A percentile compares a stretch with the other conserved stretches of the same genome.
Conservation (phyloP, 2,113 vertebrate genomes). For the Protomyctophum bolini region DNA sequence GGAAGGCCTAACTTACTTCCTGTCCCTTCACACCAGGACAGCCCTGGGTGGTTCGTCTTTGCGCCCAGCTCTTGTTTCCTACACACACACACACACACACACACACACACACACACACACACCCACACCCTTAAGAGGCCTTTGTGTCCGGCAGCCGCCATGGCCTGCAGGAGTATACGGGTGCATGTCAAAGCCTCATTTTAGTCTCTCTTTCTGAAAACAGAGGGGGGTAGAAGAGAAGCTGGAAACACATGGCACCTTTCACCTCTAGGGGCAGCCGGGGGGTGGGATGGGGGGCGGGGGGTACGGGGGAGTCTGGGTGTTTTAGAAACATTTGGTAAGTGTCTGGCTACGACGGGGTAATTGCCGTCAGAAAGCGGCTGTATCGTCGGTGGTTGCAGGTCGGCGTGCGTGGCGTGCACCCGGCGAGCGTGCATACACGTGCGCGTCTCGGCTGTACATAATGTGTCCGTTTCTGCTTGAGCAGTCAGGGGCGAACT, state of each 20-base stretch:
- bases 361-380: slow-evolving; percentile 22
- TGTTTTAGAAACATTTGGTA: slow-evolving; percentile 59
- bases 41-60: too few species aligned
- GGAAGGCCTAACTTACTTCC: too few species aligned
- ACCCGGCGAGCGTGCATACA: too few species aligned
- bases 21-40: too few species aligned
- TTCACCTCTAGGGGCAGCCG: slow-evolving; percentile 61
- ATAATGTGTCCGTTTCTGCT: too few species aligned
- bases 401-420: too few species aligned
- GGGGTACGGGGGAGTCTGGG: slow-evolving; percentile 24
- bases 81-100: too few species aligned
- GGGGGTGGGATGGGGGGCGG: slow-evolving; percentile 17
- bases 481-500: slow-evolving; percentile 9
- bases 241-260: slow-evolving; percentile 70
- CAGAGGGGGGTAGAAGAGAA: slow-evolving; percentile 44
- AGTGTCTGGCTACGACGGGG: slow-evolving; percentile 42
- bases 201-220: slow-evolving; percentile 41
- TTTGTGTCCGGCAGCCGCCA: slow-evolving; percentile 4
- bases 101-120: neutral
- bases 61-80: too few species aligned
- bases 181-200: slow-evolving; percentile 56
- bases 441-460: too few species aligned
- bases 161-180: slow-evolving; percentile 34
- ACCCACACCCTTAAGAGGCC: slow-evolving; percentile 41
- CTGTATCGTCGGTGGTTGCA: neutral